Evolutionary conservation across 2,888 invertebrate genomes (phyloP).

Genomic region (Andricus quercusramuli): DNA sequence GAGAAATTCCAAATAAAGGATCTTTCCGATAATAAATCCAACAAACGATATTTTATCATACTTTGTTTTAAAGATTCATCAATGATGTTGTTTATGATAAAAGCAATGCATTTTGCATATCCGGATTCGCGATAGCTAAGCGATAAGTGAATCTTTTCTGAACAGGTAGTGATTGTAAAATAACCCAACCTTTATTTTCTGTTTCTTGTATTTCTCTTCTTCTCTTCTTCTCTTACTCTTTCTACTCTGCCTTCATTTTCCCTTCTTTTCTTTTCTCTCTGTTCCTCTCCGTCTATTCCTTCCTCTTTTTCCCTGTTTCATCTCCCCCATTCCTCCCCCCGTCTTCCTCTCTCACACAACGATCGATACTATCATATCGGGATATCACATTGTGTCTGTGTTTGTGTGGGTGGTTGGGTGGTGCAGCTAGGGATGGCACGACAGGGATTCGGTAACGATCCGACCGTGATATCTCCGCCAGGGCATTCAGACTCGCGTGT

Average conservation of each 20-base stretch:
- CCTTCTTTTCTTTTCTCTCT: no score
- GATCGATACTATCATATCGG: constrained; percentile 30
- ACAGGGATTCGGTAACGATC: constrained; percentile 65
- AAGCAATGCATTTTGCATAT: no score
- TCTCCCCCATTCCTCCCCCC: not conserved
- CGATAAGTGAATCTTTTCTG: no score
- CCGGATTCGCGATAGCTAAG: no score
- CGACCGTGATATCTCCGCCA: constrained; percentile 66
- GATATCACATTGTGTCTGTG: not conserved
- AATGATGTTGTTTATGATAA: no score
- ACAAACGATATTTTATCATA: no score
- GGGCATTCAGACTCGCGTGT: constrained; percentile 61
- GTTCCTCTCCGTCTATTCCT: not conserved
- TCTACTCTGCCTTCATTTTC: not conserved
- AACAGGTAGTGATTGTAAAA: no score
- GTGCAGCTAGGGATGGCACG: constrained; percentile 53
- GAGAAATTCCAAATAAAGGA: no score
- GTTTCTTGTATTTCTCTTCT: not conserved
- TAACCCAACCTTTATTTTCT: not conserved
- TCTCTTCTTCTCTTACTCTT: not conserved
- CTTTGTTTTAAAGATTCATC: no score
- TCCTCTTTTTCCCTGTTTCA: not conserved
- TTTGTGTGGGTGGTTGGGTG: not conserved
- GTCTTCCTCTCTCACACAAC: not conserved
- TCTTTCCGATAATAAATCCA: no score